Percentiles rank a stretch among this genome's conserved stretches.
These are phyloP conservation scores for Drosophila nigromelanica DNA, from an alignment of 1,140 invertebrate genomes.

Conservation along the genomic window DNA sequence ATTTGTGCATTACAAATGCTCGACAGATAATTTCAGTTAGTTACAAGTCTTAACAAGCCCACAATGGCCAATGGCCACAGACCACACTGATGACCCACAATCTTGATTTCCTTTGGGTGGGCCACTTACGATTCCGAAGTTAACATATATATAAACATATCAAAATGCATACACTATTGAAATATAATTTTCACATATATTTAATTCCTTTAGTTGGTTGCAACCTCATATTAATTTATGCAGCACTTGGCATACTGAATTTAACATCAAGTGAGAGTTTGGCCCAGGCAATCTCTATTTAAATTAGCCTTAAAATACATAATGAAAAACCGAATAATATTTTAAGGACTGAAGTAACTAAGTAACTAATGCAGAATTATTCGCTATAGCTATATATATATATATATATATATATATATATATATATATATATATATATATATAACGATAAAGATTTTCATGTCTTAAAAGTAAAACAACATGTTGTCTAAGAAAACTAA, in stretches of 20 bases:
- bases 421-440: no score
- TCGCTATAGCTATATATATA: no score
- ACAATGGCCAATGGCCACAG: conserved; percentile 15
- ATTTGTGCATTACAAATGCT: conserved; percentile 77
- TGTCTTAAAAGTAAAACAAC: no score
- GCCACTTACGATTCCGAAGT: not conserved
- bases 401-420: no score
- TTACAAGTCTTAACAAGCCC: conserved; percentile 32
- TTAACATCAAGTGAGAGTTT: no score
- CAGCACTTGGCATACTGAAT: not conserved
- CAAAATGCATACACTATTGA: not conserved
- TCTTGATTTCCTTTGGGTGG: not conserved
- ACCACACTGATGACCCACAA: conserved; percentile 14
- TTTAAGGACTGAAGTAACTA: no score
- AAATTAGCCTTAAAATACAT: no score
- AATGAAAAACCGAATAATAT: no score
- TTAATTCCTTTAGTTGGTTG: not conserved
- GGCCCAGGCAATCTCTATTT: no score
- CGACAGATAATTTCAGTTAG: conserved; percentile 64
- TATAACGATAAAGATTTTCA: no score
- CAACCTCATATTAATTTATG: not conserved
- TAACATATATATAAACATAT: conserved; percentile 3
- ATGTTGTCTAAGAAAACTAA: no score
- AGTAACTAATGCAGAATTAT: no score
- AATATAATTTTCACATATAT: not conserved